Conservation (phyloP, 2,797 vertebrate species). For the Acanthurus tractus region DNA sequence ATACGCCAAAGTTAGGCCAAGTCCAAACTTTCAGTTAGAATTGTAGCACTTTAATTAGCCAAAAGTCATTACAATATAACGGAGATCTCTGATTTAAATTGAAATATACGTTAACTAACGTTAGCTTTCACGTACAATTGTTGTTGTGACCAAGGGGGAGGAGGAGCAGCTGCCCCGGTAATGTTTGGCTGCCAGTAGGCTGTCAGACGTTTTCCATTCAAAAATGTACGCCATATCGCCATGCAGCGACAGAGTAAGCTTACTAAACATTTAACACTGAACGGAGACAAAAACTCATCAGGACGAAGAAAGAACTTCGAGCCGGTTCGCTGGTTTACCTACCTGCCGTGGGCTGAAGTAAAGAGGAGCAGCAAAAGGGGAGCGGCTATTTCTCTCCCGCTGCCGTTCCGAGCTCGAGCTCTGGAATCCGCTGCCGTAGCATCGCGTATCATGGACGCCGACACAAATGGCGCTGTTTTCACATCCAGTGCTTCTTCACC, state of each 20-base stretch:
- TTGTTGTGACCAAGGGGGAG: conserved; percentile 80
- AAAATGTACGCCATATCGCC: conserved; percentile 82
- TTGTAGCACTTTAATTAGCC: neutral
- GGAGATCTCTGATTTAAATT: neutral
- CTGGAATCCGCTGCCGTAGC: conserved; percentile 87
- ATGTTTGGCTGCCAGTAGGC: conserved; percentile 44
- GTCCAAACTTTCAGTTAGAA: conserved; percentile 21
- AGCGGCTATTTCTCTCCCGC: conserved; percentile 88
- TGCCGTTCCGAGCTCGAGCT: conserved; percentile 87
- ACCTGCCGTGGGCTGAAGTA: conserved; percentile 84
- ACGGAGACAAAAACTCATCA: neutral
- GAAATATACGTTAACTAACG: conserved; percentile 32
- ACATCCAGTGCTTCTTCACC: conserved; percentile 56
- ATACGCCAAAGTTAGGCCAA: conserved; percentile 38
- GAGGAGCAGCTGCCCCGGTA: conserved; percentile 77
- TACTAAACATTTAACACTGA: conserved; percentile 11
- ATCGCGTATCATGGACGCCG: conserved; percentile 87
- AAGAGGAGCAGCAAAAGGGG: conserved; percentile 78
- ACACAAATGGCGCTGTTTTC: conserved; percentile 85
- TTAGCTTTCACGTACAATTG: conserved; percentile 55
- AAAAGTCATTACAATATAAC: neutral
- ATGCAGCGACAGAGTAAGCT: conserved; percentile 46
- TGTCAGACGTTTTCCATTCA: conserved; percentile 75
- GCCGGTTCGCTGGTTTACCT: conserved; percentile 21
- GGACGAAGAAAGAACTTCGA: neutral